These are phyloP conservation scores for Petrocephalus zakoni DNA, from an alignment of 2,113 vertebrate genomes.

Conservation along the genomic window DNA sequence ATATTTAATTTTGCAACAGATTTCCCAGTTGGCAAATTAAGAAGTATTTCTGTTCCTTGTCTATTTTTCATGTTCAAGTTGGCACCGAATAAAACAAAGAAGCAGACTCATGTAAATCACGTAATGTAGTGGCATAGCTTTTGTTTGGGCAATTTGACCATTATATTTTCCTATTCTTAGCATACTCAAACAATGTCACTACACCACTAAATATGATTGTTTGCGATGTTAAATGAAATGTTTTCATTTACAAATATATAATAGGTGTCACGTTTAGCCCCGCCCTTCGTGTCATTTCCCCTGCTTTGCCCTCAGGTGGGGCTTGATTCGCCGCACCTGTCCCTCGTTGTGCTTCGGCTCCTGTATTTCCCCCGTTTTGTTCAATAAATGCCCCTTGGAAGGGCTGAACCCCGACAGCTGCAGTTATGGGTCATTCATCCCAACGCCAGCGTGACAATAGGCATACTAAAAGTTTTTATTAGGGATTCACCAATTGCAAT, in stretches of 20 bases:
- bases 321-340: no score
- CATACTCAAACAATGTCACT: not conserved
- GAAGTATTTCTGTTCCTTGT: not conserved
- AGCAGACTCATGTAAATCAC: not conserved
- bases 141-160: not conserved
- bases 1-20: not conserved
- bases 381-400: no score
- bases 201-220: not conserved
- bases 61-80: not conserved
- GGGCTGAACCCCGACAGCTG: no score
- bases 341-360: not conserved
- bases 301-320: no score
- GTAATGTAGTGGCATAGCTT: not conserved
- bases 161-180: not conserved
- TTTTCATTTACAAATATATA: not conserved
- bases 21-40: not conserved
- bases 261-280: no score
- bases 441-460: no score
- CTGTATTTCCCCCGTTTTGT: no score
- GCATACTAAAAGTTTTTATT: no score
- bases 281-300: no score
- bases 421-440: no score
- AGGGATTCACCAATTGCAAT: no score
- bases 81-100: not conserved
- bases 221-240: not conserved